phyloP scores from a whole-genome alignment of 2,113 vertebrate species.

The Fulmarus glacialis region DNA sequence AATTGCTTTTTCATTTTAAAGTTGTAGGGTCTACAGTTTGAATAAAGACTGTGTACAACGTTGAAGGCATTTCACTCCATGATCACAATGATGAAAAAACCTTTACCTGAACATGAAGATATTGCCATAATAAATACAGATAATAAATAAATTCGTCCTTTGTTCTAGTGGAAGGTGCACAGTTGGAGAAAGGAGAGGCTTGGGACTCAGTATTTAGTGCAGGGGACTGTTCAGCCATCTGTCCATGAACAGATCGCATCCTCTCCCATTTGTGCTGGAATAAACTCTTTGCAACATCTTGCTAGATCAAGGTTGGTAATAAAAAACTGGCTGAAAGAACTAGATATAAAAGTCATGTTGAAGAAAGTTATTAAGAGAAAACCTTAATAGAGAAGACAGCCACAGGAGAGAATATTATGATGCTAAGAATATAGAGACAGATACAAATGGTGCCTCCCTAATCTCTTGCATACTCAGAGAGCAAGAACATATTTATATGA shows the following conservation, averaged over 20 bases:
- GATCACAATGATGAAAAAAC: neutral
- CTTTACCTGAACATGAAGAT: neutral
- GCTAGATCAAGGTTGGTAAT: neutral
- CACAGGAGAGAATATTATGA: neutral
- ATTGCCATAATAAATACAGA: neutral
- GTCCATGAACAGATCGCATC: slow-evolving; percentile 23
- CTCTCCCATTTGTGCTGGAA: slow-evolving; percentile 28
- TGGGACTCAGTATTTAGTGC: slow-evolving; percentile 43
- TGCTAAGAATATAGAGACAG: neutral
- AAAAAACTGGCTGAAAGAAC: neutral
- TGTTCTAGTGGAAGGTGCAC: slow-evolving; percentile 34
- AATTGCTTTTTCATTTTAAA: neutral
- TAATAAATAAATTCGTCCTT: neutral
- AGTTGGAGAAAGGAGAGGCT: slow-evolving; percentile 37
- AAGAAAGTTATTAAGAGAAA: slow-evolving; percentile 12
- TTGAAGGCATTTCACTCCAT: neutral
- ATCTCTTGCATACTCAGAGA: neutral
- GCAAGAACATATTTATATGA: neutral
- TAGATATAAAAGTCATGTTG: neutral
- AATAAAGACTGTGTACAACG: neutral
- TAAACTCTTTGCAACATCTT: neutral
- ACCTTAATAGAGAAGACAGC: neutral
- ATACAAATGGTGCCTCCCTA: neutral
- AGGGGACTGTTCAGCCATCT: slow-evolving; percentile 55
- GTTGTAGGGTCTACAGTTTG: neutral